Percentiles rank a stretch among this genome's conserved stretches.
phyloP scores from a whole-genome alignment of 2,888 invertebrate genomes.

The Allygus modestus region DNA sequence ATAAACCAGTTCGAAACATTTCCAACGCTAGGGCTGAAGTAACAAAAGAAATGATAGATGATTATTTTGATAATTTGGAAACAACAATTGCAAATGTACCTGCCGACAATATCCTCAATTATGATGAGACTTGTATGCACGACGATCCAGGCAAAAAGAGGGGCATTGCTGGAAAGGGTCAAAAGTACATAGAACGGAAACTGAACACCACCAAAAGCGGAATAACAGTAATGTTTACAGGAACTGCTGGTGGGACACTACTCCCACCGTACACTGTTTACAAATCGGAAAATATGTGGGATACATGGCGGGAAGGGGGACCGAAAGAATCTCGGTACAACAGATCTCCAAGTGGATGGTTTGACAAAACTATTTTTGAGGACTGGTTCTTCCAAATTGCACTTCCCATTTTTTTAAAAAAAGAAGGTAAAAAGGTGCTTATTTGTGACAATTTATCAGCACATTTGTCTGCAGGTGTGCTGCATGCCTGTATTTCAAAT shows the following conservation, averaged over 20 bases:
- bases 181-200: slow-evolving; percentile 65
- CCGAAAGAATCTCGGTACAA: background rate
- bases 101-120: no score
- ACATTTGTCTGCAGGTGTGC: background rate
- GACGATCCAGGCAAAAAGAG: slow-evolving; percentile 21
- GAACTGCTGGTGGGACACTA: slow-evolving; percentile 63
- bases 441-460: slow-evolving; percentile 20
- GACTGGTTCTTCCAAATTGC: background rate
- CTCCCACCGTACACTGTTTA: slow-evolving; percentile 60
- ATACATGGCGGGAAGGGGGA: background rate
- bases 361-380: background rate
- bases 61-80: no score
- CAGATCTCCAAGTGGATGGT: background rate
- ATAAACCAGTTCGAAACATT: no score
- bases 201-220: slow-evolving; percentile 63
- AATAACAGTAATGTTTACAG: slow-evolving; percentile 66
- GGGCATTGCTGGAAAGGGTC: slow-evolving; percentile 64
- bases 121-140: slow-evolving; percentile 3
- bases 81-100: no score
- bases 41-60: no score
- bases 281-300: background rate
- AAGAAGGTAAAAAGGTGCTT: background rate
- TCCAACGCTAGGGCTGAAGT: no score
- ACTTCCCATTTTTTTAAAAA: no score
- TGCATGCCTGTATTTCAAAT: background rate